These are phyloP conservation scores for Cheilosia impressa DNA, from an alignment of 2,888 invertebrate species.

Conservation along the genomic window DNA sequence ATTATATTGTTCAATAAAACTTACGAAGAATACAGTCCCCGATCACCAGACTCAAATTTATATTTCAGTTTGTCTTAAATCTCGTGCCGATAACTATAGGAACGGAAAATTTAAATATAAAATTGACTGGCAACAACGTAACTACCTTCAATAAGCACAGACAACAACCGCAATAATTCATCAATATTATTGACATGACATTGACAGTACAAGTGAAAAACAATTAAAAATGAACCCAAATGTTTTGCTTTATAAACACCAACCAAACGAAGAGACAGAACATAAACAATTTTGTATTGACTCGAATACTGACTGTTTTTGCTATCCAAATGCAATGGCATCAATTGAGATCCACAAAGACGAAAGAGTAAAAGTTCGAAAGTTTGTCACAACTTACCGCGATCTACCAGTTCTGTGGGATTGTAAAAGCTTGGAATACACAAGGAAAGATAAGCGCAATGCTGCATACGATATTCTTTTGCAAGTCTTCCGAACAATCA, in stretches of 20 bases:
- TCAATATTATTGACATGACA: slow-evolving; percentile 33
- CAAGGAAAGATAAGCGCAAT: slow-evolving; percentile 81
- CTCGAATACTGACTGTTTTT: slow-evolving; percentile 27
- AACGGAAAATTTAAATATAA: background rate
- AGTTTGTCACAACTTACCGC: slow-evolving; percentile 51
- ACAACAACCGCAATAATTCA: slow-evolving; percentile 34
- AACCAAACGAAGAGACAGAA: background rate
- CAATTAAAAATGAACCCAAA: slow-evolving; percentile 16
- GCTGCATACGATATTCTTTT: slow-evolving; percentile 80
- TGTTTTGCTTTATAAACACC: background rate
- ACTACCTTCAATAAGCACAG: background rate
- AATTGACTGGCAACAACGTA: background rate
- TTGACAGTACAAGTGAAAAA: background rate
- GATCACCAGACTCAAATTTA: background rate
- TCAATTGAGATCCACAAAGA: slow-evolving; percentile 19
- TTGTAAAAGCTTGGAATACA: slow-evolving; percentile 81
- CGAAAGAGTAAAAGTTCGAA: slow-evolving; percentile 50
- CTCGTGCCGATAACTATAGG: background rate
- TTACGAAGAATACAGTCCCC: slow-evolving; percentile 7
- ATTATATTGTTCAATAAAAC: slow-evolving; percentile 53
- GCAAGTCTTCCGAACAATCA: slow-evolving; percentile 80
- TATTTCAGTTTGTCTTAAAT: slow-evolving; percentile 1
- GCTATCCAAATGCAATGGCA: slow-evolving; percentile 3
- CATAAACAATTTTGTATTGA: slow-evolving; percentile 2
- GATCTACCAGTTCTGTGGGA: slow-evolving; percentile 81